Conservation (phyloP, 2,113 vertebrate species). For the Paradisaea rubra region DNA sequence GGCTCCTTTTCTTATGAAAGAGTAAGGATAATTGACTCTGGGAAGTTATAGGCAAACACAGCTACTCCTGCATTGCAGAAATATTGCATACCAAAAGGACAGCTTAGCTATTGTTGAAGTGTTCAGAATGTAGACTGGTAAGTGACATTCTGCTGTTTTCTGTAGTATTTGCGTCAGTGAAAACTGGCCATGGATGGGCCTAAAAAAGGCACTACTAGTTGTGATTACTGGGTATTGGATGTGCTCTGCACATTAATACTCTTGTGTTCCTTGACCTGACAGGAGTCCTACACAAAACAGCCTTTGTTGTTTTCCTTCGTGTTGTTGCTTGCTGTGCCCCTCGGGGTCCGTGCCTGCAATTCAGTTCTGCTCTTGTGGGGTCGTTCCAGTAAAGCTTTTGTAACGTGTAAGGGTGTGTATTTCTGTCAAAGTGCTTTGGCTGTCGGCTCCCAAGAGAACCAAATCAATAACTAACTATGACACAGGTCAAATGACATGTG, state of each 20-base stretch:
- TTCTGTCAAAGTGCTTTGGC: background rate
- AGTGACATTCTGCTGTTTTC: background rate
- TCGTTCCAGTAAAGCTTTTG: background rate
- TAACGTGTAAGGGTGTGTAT: background rate
- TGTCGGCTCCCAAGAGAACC: accelerated
- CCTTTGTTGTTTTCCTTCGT: background rate
- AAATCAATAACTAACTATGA: background rate
- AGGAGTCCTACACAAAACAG: background rate
- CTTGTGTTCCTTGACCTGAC: background rate
- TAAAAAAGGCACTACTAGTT: background rate
- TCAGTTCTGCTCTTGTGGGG: background rate
- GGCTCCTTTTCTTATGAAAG: background rate
- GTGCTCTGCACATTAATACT: background rate
- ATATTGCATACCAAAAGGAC: background rate
- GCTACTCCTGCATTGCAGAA: background rate
- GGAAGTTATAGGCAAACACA: background rate
- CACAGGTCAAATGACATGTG: background rate
- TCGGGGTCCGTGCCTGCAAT: accelerated
- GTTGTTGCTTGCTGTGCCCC: background rate
- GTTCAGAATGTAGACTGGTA: background rate
- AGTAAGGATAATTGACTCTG: background rate
- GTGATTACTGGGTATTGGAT: accelerated
- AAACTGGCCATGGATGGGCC: background rate
- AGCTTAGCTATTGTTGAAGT: background rate
- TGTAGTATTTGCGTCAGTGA: background rate